These are phyloP conservation scores for Drosophila dives DNA, from an alignment of 2,888 invertebrate species.

Conservation along the genomic window DNA sequence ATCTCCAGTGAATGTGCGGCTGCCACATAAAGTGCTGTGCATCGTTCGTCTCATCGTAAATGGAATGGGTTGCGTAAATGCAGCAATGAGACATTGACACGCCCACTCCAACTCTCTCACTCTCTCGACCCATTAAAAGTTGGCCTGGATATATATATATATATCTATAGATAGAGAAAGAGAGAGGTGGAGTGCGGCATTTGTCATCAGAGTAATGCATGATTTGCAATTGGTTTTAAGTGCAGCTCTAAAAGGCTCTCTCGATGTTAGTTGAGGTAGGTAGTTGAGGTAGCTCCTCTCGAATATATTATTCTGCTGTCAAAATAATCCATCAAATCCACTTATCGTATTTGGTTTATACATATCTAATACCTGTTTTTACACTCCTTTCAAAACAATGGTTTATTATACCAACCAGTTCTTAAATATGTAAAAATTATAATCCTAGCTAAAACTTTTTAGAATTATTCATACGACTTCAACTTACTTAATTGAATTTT, in stretches of 20 bases:
- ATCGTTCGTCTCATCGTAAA: slow-evolving; percentile 58
- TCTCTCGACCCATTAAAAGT: slow-evolving; percentile 16
- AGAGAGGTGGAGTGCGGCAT: neutral
- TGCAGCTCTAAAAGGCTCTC: slow-evolving; percentile 41
- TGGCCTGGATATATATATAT: neutral
- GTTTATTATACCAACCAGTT: neutral
- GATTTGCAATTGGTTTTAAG: slow-evolving; percentile 66
- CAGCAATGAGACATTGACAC: slow-evolving; percentile 67
- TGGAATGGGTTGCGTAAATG: slow-evolving; percentile 68
- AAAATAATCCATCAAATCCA: no score
- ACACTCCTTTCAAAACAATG: neutral
- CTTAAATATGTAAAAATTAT: neutral
- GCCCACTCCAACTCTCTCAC: slow-evolving; percentile 51
- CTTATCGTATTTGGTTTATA: no score
- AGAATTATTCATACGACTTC: neutral
- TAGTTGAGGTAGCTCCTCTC: neutral
- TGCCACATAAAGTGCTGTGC: slow-evolving; percentile 53
- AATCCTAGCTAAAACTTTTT: neutral
- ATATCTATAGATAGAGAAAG: neutral
- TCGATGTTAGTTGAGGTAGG: no score
- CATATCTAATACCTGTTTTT: neutral
- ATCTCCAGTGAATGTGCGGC: neutral
- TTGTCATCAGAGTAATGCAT: slow-evolving; percentile 30
- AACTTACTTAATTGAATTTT: slow-evolving; percentile 64
- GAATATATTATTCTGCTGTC: no score